Conservation (phyloP, 2,797 vertebrate genomes). For the Lutjanus campechanus region DNA sequence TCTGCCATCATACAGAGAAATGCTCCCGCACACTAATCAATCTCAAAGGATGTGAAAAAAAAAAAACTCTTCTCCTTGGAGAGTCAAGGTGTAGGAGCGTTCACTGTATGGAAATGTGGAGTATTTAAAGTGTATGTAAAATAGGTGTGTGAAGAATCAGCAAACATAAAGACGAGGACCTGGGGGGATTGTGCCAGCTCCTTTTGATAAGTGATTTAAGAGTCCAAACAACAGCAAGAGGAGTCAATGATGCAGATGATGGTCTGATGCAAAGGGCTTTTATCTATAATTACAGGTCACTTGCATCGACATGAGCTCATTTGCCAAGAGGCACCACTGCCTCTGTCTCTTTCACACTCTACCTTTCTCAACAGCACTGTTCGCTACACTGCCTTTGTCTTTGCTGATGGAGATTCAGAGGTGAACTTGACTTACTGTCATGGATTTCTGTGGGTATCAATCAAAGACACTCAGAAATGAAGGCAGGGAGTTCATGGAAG, state of each 20-base stretch:
- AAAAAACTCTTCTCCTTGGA: slow-evolving; percentile 46
- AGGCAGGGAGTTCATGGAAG: slow-evolving; percentile 7
- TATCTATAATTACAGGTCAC: slow-evolving; percentile 70
- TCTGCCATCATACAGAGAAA: slow-evolving; percentile 15
- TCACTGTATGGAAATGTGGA: slow-evolving; percentile 20
- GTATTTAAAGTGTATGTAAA: slow-evolving; percentile 40
- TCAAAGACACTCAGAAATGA: slow-evolving; percentile 9
- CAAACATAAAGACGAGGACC: slow-evolving; percentile 22
- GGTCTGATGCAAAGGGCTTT: slow-evolving; percentile 65
- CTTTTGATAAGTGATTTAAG: slow-evolving; percentile 61
- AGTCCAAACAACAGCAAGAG: slow-evolving; percentile 33
- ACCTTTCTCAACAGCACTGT: slow-evolving; percentile 26
- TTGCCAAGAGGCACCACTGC: slow-evolving; percentile 39
- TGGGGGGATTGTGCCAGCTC: slow-evolving; percentile 27
- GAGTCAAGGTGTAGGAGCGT: slow-evolving; percentile 50
- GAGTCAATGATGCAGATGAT: slow-evolving; percentile 60
- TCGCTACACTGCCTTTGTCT: neutral
- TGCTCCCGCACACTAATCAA: slow-evolving; percentile 23
- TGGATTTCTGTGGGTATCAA: slow-evolving; percentile 19
- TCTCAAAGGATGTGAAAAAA: slow-evolving; percentile 2
- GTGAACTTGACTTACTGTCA: slow-evolving; percentile 39
- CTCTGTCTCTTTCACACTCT: slow-evolving; percentile 26
- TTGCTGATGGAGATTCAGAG: slow-evolving; percentile 51
- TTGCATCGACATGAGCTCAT: slow-evolving; percentile 57
- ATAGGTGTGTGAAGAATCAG: slow-evolving; percentile 23